Base-by-base conservation (phyloP, 2,888 invertebrate species). In the Ichneumoninae sp. region DNA sequence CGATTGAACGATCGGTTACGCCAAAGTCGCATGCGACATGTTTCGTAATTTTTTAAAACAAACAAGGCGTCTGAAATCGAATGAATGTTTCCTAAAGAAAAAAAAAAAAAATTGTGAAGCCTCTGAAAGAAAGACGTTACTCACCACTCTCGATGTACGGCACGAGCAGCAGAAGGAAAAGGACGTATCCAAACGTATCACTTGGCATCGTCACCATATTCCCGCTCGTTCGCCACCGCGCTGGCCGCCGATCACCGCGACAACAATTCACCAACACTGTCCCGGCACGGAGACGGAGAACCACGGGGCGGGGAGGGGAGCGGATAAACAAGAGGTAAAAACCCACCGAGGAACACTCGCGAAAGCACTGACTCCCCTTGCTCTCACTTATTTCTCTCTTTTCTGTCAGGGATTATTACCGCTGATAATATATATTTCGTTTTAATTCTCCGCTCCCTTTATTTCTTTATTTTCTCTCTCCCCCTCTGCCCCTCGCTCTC, bases 61-160 rank as follows among this genome's bases (percentile, higher is more conserved):
- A 76, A 71, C 3, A 54, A 22, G 33, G 40, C 6, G 6, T n/a
- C 52, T 7, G n/a, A 13, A 47, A 60, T 52, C 16, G 70, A 69
- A 6, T 7, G 6, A 33, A 5, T 33, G 33, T 33, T 33, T 33
- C 7, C 7, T 33, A 6, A 33, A 33, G 4, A 13, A 1, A 8
- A 36, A 60, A 73, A 73, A 85, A 69, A 80, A 76, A 83, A 80
- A 26, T 4, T 19, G 7, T 10, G 8, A 44, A 40, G 2, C 33
- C 33, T 33, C 7, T 1, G 40, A 10, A 40, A 5, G 10, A 40
- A 10, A 40, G 40, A 40, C 0, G 44, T 47, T 47, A 95, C 96
- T 96, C 92, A 96, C 96, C 96, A 94, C 96, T 96, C 94, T 96
- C 96, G 93, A 96, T 96, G 94, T 95, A 95, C 90, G 96, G 96